phyloP scores from a whole-genome alignment of 2,888 invertebrate genomes.

The Adineta ricciae region DNA sequence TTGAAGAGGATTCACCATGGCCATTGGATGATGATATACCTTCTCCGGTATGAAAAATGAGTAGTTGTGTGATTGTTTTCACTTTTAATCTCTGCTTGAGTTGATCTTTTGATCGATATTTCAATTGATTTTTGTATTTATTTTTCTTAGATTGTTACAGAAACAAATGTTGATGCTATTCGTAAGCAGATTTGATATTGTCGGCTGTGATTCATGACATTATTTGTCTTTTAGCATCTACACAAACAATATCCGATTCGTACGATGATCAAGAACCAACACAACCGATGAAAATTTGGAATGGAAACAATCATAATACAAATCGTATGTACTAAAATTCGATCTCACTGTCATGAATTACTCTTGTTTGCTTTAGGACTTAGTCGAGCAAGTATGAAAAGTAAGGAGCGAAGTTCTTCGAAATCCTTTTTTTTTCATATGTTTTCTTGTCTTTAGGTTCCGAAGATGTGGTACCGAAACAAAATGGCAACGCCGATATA shows the following conservation, averaged over 20 bases:
- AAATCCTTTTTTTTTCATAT: neutral
- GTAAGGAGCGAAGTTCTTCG: neutral
- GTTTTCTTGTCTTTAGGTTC: neutral
- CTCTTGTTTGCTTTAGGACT: neutral
- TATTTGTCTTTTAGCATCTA: neutral
- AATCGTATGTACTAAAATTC: neutral
- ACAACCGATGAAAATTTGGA: slow-evolving; percentile 19
- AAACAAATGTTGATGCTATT: neutral
- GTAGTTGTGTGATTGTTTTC: neutral
- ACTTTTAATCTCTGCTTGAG: neutral
- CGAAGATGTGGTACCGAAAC: neutral
- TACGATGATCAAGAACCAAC: slow-evolving; percentile 5
- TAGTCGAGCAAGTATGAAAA: neutral
- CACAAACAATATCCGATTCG: neutral
- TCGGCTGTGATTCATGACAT: neutral
- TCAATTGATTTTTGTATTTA: neutral
- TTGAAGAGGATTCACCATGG: neutral
- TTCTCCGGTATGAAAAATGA: neutral
- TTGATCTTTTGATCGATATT: neutral
- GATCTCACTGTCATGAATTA: neutral
- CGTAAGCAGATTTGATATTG: neutral
- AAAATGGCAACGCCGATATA: neutral
- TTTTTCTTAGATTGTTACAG: neutral
- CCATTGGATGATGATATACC: neutral
- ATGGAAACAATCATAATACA: neutral